Conservation (phyloP, 2,113 vertebrate species). For the Malurus alboscapulatus region DNA sequence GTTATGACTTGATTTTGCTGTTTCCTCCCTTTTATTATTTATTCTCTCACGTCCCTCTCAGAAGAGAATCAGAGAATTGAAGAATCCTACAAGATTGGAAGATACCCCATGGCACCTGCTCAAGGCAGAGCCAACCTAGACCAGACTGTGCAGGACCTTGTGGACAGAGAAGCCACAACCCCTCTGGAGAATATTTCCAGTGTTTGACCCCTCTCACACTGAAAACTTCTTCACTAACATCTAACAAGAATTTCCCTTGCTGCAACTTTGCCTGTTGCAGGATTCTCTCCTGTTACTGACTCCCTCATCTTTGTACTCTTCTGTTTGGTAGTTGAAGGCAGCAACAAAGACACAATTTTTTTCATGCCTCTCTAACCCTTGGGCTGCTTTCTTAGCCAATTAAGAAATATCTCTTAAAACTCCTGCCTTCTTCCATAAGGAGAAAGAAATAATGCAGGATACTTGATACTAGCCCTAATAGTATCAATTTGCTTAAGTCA, state of each 20-base stretch:
- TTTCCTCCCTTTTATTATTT: background rate
- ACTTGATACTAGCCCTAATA: background rate
- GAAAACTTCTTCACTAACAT: background rate
- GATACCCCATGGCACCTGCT: background rate
- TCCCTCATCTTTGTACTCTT: background rate
- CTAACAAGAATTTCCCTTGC: background rate
- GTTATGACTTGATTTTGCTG: background rate
- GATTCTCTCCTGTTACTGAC: background rate
- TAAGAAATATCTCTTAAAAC: background rate
- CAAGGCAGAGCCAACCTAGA: background rate
- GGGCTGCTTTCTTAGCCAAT: background rate
- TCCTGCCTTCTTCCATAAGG: background rate
- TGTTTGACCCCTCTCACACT: background rate
- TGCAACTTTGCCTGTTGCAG: background rate
- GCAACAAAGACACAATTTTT: background rate
- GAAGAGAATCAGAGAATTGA: background rate
- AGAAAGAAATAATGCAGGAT: background rate
- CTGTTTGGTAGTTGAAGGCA: background rate
- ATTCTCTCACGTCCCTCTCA: background rate
- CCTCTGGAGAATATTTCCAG: background rate
- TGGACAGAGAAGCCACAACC: background rate
- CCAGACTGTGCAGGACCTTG: background rate
- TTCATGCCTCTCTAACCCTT: background rate
- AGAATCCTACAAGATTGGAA: background rate
- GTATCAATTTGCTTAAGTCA: background rate